phyloP scores from a whole-genome alignment of 2,797 vertebrate species.

The Xenopus petersii region DNA sequence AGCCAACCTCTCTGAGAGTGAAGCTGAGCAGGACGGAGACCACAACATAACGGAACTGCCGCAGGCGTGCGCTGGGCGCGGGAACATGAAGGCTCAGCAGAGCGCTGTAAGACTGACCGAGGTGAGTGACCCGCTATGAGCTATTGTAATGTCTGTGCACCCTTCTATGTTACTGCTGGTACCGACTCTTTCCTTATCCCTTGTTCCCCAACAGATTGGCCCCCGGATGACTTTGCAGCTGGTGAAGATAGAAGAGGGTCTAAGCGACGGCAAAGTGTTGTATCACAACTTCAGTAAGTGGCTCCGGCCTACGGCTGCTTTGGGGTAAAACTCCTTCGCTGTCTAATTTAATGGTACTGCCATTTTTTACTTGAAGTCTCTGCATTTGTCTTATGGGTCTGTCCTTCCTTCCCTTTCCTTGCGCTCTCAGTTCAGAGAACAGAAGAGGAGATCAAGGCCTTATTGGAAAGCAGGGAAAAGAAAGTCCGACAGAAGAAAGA shows the following conservation, averaged over 20 bases:
- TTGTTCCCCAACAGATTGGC: slow-evolving; percentile 72
- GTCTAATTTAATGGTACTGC: too few species aligned
- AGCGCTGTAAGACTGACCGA: slow-evolving; percentile 88
- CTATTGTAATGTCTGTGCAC: too few species aligned
- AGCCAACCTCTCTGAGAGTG: slow-evolving; percentile 85
- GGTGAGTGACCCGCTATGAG: slow-evolving; percentile 56
- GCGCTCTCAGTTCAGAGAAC: slow-evolving; percentile 67
- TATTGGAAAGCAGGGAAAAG: slow-evolving; percentile 73
- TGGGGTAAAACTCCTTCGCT: too few species aligned
- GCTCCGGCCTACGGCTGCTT: too few species aligned
- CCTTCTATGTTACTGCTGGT: too few species aligned
- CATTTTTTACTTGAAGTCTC: too few species aligned
- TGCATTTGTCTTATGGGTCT: too few species aligned
- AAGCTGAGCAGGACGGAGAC: slow-evolving; percentile 85
- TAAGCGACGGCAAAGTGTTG: slow-evolving; percentile 79
- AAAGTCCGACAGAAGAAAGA: slow-evolving; percentile 71
- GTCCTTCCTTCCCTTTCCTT: too few species aligned
- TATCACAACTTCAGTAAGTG: slow-evolving; percentile 81
- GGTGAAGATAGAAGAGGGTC: slow-evolving; percentile 84
- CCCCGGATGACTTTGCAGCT: slow-evolving; percentile 86
- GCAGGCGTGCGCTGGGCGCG: slow-evolving; percentile 80
- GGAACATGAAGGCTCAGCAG: slow-evolving; percentile 86
- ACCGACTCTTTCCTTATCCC: too few species aligned
- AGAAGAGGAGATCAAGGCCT: slow-evolving; percentile 77
- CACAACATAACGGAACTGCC: slow-evolving; percentile 88